Base-by-base conservation (phyloP, 2,888 invertebrate genomes). In the Lypha dubia region DNA sequence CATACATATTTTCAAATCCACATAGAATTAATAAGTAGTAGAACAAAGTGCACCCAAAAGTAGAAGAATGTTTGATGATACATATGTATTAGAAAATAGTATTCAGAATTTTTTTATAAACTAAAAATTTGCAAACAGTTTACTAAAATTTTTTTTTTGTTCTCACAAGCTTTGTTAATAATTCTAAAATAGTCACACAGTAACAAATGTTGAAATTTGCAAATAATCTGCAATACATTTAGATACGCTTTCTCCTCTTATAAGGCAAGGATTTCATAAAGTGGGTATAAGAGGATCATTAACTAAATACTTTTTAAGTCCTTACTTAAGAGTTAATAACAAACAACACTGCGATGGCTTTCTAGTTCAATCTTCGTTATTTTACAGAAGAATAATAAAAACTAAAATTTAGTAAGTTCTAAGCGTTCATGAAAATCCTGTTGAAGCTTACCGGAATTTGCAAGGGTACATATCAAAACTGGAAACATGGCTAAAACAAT, bases 91-190 rank as follows among this genome's bases (percentile, higher is more conserved):
- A 17, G 1, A 67, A 32, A 51, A 20, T 24, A 15, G 6, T 9
- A n/a, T 8, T n/a, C 8, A 32, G 28, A 5, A n/a, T 28, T n/a
- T 56, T 15, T 28, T 13, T 41, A 17, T 8, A 6, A 56, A 24
- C 11, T 22, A 53, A 15, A 15, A 63, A 46, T 75, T 53, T 70
- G 46, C 35, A 81, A 24, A 38, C 24, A 38, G 17, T 60, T 60
- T 60, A 68, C 41, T n/a, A n/a, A n/a, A n/a, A n/a, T n/a, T n/a
- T n/a, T 35, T 6, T 35, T 9, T 35, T 35, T 62, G 20, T 24
- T 13, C 11, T 6, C 49, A 49, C 32, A 41, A 38, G 41, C 35
- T n/a, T n/a, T 44, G 44, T n/a, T 44, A 44, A 44, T 15, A 44
- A 60, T 60, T 60, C 49, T 8, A 49, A 28, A 49, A 60, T 56